phyloP scores from a whole-genome alignment of 2,888 invertebrate species.

The Nematopogon swammerdamellus region DNA sequence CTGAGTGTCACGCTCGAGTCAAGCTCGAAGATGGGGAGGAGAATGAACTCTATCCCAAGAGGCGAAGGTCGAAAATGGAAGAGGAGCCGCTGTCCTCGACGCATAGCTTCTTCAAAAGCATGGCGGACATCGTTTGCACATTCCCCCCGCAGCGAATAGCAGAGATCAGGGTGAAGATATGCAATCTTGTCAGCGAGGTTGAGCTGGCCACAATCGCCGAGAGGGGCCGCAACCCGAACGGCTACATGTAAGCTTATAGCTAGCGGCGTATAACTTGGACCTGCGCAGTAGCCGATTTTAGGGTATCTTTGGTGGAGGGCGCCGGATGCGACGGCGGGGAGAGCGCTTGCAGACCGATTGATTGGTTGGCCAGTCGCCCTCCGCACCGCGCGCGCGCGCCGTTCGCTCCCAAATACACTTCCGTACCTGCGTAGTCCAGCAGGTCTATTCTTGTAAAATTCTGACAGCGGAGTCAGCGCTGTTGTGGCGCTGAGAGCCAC shows the following conservation, averaged over 20 bases:
- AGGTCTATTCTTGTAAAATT: too few relatives aligned
- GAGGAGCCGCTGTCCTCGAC: not conserved
- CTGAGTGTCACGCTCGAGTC: not conserved
- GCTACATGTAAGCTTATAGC: not conserved
- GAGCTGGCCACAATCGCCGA: not conserved
- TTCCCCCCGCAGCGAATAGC: not conserved
- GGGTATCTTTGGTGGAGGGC: too few relatives aligned
- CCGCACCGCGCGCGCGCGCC: too few relatives aligned
- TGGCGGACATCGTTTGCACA: not conserved
- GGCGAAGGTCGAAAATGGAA: not conserved
- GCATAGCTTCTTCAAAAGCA: not conserved
- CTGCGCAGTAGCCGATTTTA: too few relatives aligned
- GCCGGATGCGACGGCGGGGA: too few relatives aligned
- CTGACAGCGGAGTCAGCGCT: too few relatives aligned
- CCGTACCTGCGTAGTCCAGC: too few relatives aligned
- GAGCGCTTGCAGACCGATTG: too few relatives aligned
- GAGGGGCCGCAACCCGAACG: not conserved
- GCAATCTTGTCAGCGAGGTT: not conserved
- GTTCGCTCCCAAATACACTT: too few relatives aligned
- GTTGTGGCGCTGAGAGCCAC: too few relatives aligned
- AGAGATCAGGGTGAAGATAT: not conserved
- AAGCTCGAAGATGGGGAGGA: not conserved
- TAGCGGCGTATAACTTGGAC: too few relatives aligned
- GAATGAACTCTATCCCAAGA: not conserved
- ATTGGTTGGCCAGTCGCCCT: too few relatives aligned